Evolutionary conservation across 2,888 invertebrate genomes (phyloP), one percentile per base, ranked within the genome.

Genomic region (Nyleta sp.): DNA sequence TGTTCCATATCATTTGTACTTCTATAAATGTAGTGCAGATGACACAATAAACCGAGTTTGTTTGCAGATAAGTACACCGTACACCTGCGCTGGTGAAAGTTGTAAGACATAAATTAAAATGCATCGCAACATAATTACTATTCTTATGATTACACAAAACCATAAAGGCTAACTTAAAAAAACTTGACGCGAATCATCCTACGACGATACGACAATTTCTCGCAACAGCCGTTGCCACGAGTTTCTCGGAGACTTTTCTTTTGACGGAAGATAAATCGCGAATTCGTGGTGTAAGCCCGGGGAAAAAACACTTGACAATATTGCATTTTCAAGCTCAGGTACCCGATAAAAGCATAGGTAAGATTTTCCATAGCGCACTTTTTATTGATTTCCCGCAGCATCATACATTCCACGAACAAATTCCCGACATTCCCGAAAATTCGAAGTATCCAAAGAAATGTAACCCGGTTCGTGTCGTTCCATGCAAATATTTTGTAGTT

Each of bases 401-500:
- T 70, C 59, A 59, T 64, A 52, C 59, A 78, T 78, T 70, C 73
- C 46, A 38, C 18, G 28, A 73, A 70, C 57, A 60, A 68, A 78
- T 70, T 78, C 73, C 13, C 20, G 15, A 22, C 64, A 18, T 70
- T 70, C 55, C 52, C 59, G 59, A 73, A 78, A 70, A 72, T 72
- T 72, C 72, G 35, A 67, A 67, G 59, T 64, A 64, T 78, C 57
- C 48, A 64, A 73, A 70, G 76, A 71, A 65, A 73, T 46, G 68
- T 73, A 73, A 64, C 62, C 68, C 38, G 35, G 64, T 59, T 73
- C 44, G 24, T 70, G 59, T 68, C 62, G 35, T 24, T 40, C 35
- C 40, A 64, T 68, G 68, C 78, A 73, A 73, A 78, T 78, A 78
- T 70, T 73, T 67, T 73, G 59, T 53, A 50, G 68, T 62, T 73